These are phyloP conservation scores for Rhodinocichla rosea DNA, from an alignment of 2,113 vertebrate genomes.

Conservation along the genomic window DNA sequence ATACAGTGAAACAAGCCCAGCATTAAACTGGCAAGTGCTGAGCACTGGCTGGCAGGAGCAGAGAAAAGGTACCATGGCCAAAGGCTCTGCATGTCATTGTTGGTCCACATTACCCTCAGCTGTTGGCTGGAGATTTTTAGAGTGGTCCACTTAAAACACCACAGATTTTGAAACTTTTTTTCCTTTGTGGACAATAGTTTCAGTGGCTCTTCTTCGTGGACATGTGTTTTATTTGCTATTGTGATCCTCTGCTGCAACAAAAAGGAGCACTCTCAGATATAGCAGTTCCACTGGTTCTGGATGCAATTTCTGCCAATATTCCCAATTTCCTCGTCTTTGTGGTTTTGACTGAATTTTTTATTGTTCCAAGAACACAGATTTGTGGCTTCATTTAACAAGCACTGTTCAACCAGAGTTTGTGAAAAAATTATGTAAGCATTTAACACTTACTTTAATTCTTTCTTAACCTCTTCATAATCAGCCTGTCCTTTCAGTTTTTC, in stretches of 20 bases:
- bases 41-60: not conserved
- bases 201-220: not conserved
- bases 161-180: not conserved
- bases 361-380: slow-evolving; percentile 37
- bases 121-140: not conserved
- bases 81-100: not conserved
- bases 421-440: slow-evolving; percentile 33
- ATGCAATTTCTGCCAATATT: slow-evolving; percentile 27
- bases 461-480: slow-evolving; percentile 98
- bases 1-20: not conserved
- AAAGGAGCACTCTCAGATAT: not conserved
- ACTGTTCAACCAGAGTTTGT: not conserved
- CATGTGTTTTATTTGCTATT: not conserved
- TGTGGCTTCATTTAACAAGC: slow-evolving; percentile 48
- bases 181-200: not conserved
- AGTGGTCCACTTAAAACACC: not conserved
- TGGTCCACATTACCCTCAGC: not conserved
- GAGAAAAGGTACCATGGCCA: not conserved
- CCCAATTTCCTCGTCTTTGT: not conserved
- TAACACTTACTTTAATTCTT: slow-evolving; percentile 91
- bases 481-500: slow-evolving; percentile 94
- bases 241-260: not conserved
- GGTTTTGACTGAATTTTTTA: slow-evolving; percentile 41
- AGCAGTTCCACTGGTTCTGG: not conserved
- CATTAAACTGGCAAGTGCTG: not conserved